phyloP scores from a whole-genome alignment of 1,140 invertebrate species.

The Drosophila repletoides region DNA sequence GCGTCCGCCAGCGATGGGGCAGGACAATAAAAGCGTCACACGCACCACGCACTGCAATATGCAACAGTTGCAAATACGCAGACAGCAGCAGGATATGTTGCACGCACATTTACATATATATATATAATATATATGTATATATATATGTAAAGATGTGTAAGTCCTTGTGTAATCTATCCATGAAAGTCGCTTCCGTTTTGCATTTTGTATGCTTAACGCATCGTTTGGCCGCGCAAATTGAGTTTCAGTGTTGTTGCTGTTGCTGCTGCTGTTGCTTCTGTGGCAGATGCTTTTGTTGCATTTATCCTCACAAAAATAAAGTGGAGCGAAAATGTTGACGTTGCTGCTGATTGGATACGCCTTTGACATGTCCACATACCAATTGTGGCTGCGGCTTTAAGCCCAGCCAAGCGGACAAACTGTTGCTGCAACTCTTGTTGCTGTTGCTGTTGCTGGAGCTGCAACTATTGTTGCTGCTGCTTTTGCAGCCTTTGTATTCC shows the following conservation, averaged over 20 bases:
- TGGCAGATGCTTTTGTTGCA: slow-evolving; percentile 5
- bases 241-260: slow-evolving; percentile 50
- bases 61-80: slow-evolving; percentile 64
- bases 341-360: slow-evolving; percentile 32
- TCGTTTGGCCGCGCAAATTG: slow-evolving; percentile 63
- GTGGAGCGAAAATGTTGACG: slow-evolving; percentile 12
- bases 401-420: not conserved
- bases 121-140: not conserved
- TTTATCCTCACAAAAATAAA: slow-evolving; percentile 14
- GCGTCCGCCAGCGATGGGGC: slow-evolving; percentile 19
- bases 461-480: no score
- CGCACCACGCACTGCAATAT: slow-evolving; percentile 61
- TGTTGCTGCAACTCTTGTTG: slow-evolving; percentile 5
- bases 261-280: slow-evolving; percentile 22
- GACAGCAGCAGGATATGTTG: not conserved
- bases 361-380: slow-evolving; percentile 33
- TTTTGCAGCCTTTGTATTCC: no score
- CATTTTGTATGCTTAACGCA: slow-evolving; percentile 71
- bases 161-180: slow-evolving; percentile 69
- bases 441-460: no score
- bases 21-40: slow-evolving; percentile 58
- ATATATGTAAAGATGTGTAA: slow-evolving; percentile 3
- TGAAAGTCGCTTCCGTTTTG: slow-evolving; percentile 67
- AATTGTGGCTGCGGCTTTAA: slow-evolving; percentile 13
- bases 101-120: slow-evolving; percentile 20